phyloP scores from a whole-genome alignment of 2,797 vertebrate species.

The Danio tinwini region DNA sequence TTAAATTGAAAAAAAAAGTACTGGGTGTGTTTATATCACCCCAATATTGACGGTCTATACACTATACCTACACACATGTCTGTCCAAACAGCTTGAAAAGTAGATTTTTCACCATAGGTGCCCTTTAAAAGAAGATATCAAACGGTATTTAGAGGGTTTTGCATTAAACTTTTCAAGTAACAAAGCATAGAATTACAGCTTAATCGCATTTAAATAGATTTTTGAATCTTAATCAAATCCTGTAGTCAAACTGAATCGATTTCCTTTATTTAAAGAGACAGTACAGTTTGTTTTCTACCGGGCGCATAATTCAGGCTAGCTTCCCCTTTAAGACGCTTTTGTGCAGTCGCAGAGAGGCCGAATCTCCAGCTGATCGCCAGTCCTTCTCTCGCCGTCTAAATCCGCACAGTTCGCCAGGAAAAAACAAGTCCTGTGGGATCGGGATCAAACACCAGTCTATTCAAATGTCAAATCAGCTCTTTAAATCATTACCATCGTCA shows the following conservation, averaged over 20 bases:
- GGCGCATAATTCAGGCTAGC: not conserved
- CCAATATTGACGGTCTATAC: too few species aligned
- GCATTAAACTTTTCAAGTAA: too few species aligned
- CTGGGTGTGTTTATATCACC: too few species aligned
- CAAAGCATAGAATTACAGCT: not conserved
- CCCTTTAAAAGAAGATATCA: too few species aligned
- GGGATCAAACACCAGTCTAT: not conserved
- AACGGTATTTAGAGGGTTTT: too few species aligned
- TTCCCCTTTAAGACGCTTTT: conserved; percentile 54
- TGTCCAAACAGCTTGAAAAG: too few species aligned
- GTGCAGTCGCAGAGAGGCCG: conserved; percentile 29
- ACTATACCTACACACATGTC: too few species aligned
- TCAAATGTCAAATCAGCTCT: not conserved
- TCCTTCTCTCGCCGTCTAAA: not conserved
- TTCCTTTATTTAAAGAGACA: conserved; percentile 37
- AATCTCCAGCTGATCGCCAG: conserved; percentile 15
- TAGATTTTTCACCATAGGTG: too few species aligned
- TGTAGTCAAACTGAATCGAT: too few species aligned
- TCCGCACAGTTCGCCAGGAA: not conserved
- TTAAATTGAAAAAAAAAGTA: too few species aligned
- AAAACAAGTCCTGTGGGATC: not conserved
- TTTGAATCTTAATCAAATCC: not conserved
- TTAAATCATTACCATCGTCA: not conserved
- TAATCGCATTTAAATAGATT: not conserved
- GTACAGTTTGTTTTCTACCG: conserved; percentile 34